These are phyloP conservation scores for Ibycter americanus DNA, from an alignment of 2,797 vertebrate species.

Conservation along the genomic window DNA sequence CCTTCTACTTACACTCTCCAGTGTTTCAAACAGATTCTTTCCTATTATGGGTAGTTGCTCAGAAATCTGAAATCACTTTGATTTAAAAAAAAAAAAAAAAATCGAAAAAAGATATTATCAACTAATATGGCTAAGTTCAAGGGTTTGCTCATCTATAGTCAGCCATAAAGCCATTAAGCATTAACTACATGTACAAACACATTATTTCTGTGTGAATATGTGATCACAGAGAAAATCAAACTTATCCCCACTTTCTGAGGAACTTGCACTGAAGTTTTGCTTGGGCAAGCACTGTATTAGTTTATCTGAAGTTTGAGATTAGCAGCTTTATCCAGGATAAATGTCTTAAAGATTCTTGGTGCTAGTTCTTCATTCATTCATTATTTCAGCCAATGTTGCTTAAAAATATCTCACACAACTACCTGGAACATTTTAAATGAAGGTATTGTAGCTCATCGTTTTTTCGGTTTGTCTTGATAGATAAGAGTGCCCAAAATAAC, in stretches of 20 bases:
- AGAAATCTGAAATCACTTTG: conserved; percentile 17
- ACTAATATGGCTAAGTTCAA: background rate
- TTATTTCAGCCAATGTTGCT: background rate
- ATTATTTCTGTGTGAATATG: background rate
- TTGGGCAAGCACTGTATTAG: background rate
- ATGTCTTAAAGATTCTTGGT: background rate
- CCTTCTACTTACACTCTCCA: conserved; percentile 37
- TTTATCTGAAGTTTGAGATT: background rate
- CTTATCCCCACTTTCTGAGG: background rate
- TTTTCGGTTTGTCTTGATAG: background rate
- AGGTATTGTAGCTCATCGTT: background rate
- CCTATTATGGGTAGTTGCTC: conserved; percentile 1
- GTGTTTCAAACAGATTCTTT: background rate
- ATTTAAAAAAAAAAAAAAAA: background rate
- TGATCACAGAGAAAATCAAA: background rate
- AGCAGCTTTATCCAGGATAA: background rate
- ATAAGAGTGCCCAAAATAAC: background rate
- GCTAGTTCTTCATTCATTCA: background rate
- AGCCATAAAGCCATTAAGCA: background rate
- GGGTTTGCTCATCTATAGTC: background rate
- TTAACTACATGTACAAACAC: background rate
- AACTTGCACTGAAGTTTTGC: background rate
- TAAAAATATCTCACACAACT: background rate
- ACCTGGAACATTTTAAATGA: background rate
- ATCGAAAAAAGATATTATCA: background rate